Percentiles rank a stretch among this genome's conserved stretches.
These are phyloP conservation scores for Rosalia funebris DNA, from an alignment of 2,888 invertebrate genomes.

Conservation along the genomic window DNA sequence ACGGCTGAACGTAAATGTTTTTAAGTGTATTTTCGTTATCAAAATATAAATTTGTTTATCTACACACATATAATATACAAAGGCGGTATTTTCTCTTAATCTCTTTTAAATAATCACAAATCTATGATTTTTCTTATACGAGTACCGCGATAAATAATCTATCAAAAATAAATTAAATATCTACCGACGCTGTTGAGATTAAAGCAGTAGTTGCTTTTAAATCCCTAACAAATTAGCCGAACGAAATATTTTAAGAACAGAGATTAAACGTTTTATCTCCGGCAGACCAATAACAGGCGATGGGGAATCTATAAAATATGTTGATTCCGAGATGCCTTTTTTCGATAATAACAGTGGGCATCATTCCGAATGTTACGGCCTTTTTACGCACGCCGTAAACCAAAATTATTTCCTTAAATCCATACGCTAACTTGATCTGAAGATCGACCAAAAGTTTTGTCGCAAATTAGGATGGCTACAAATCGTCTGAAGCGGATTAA, in stretches of 20 bases:
- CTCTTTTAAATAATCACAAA: constrained; percentile 40
- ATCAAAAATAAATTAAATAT: constrained; percentile 26
- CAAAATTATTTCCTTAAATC: too few relatives aligned
- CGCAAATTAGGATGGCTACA: too few relatives aligned
- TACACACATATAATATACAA: constrained; percentile 34
- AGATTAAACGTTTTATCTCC: constrained; percentile 11
- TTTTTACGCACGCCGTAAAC: background rate
- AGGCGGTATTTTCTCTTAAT: constrained; percentile 41
- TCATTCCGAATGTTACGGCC: background rate
- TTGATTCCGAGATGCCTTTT: background rate
- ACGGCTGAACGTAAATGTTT: constrained; percentile 9
- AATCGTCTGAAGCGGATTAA: too few relatives aligned
- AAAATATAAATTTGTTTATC: constrained; percentile 36
- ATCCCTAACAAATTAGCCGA: constrained; percentile 16
- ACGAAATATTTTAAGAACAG: constrained; percentile 6
- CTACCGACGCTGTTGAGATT: constrained; percentile 19
- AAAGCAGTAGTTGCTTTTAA: constrained; percentile 17
- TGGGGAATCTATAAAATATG: background rate
- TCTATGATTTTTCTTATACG: constrained; percentile 37
- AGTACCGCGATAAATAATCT: constrained; percentile 19
- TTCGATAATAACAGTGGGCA: background rate
- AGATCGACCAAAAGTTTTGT: too few relatives aligned
- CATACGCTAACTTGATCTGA: too few relatives aligned
- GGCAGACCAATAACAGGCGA: background rate
- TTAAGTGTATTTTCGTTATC: constrained; percentile 31